Base-by-base conservation (phyloP, 1,140 invertebrate genomes). In the Drosophila novamexicana region DNA sequence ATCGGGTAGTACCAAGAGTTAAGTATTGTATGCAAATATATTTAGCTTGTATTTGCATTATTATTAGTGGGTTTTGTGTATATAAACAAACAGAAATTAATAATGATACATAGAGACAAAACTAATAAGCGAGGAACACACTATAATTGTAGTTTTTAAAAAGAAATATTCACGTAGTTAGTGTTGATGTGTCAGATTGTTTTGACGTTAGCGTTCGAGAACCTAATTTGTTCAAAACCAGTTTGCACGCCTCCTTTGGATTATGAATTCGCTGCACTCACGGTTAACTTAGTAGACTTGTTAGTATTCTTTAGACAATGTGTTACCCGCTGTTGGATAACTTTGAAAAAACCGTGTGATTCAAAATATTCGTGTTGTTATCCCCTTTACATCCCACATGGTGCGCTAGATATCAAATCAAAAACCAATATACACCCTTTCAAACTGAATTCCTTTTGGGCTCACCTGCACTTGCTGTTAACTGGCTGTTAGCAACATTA, bases 11-110 rank as follows among this genome's bases (percentile, higher is more conserved):
- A n/a, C 37, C 5, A 42, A 42, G 39, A 14, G 14, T 14, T 57
- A 40, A 29, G 18, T 57, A 57, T 57, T 42, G 54, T 54, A 39
- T 54, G 52, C 16, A 18, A 54, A 54, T 54, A 36, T 57, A 32
- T 29, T 57, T 42, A 32, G 37, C 22, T 40, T 56, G 53, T 40
- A 12, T 6, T 56, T 56, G 8, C 10, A 40, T 56, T 39, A 50
- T 32, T 50, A 10, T 7, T n/a, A n/a, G 9, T 40, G 37, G 53
- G 34, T 18, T 18, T 18, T 29, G 12, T 32, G 29, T 10, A n/a
- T 44, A n/a, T 44, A 16, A 44, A 14, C 42, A 44, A 44, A 44
- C n/a, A 6, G 14, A 44, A 44, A 44, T n/a, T 44, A 16, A 14
- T 44, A 47, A 9, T 18, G 18, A 9, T 9, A 10, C 22, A 37